Base-by-base conservation (phyloP, 2,797 vertebrate genomes). In the Luscinia luscinia region DNA sequence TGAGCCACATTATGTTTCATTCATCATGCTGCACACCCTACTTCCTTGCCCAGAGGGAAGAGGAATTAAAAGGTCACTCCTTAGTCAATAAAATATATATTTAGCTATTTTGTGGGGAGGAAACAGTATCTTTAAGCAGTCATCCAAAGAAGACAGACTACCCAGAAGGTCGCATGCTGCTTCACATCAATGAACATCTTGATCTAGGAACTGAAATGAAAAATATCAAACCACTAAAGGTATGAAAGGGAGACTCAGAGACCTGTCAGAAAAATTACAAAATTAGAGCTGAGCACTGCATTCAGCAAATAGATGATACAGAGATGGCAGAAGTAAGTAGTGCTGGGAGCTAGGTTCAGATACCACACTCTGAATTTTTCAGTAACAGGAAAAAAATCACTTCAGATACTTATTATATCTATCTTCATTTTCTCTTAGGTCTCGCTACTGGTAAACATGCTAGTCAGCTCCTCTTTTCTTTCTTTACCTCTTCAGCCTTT, bases 51-150 rank as follows among this genome's bases (percentile, higher is more conserved):
- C 91, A 61, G 77, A 86, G 75, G 84, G 83, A 94, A 90, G 51
- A n/a, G 64, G 59, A 97, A 95, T 91, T 95, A 92, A 96, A 96
- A 96, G 94, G 90, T 95, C 94, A 96, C 36, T 74, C 93, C 83
- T 86, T 78, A 81, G 76, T 89, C 95, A 95, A 95, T 89, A 94
- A 95, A 95, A 84, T 70, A 86, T 76, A 86, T 63, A 92, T 85
- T 70, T 83, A 92, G 91, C 89, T 95, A 24, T 89, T 93, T 83
- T 77, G 54, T 54, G 30, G 41, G 61, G 55, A 92, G 55, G 90
- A 95, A 87, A 75, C 58, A 84, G 67, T 49, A 90, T 41, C 51
- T 95, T 90, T 94, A 88, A 95, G 87, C 93, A 95, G 80, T 78
- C 86, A 93, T 67, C 88, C 94, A 91, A 85, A 95, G 69, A 85